A percentile compares a stretch with the other conserved stretches of the same genome.
Evolutionary conservation across 2,113 vertebrate genomes (phyloP).

Genomic region (Nycticebus coucang): DNA sequence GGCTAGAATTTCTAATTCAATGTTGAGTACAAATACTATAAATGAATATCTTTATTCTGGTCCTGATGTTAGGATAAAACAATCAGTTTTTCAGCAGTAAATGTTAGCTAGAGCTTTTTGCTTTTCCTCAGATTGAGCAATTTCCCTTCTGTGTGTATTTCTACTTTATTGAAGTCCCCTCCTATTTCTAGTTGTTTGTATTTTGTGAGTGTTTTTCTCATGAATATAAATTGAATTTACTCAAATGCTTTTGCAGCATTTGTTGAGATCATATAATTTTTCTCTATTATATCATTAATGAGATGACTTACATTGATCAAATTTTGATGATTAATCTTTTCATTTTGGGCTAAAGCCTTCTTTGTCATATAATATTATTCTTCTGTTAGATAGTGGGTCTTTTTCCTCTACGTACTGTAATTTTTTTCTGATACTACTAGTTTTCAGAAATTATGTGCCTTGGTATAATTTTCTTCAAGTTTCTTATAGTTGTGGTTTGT

Average conservation of each 20-base stretch:
- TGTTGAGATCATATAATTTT: not conserved
- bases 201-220: not conserved
- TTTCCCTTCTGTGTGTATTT: not conserved
- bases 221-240: not conserved
- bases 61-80: not conserved
- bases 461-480: not conserved
- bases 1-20: not conserved
- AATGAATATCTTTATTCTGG: not conserved
- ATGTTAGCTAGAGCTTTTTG: not conserved
- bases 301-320: not conserved
- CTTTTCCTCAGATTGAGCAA: not conserved
- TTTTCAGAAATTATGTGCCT: not conserved
- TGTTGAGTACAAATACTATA: not conserved
- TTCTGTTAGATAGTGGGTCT: not conserved
- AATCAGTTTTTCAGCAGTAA: not conserved
- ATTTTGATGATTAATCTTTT: not conserved
- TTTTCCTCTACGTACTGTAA: not conserved
- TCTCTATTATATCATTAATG: not conserved
- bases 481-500: not conserved
- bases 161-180: not conserved
- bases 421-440: not conserved
- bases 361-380: not conserved
- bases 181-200: not conserved
- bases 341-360: not conserved
- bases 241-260: not conserved